Evolutionary conservation across 2,113 vertebrate species (phyloP), one percentile per base, ranked within the genome.

Genomic region (Phalacrocorax pelagicus): DNA sequence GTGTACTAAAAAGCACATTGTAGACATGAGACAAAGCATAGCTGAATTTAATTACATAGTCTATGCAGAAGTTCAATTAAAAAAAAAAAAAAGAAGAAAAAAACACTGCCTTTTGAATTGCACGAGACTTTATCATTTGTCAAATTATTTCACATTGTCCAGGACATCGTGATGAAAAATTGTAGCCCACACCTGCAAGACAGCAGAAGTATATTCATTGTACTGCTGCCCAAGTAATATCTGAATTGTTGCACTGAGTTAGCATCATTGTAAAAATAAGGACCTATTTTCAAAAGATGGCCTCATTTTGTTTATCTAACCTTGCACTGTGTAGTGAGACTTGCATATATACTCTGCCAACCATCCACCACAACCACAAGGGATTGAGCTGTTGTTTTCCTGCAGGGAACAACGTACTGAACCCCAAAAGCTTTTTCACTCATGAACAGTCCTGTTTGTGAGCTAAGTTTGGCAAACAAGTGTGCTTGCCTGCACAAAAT

Each of bases 121-220:
- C 71, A 70, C 0, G 12, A 85, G 54, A n/a, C 34, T 86, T 92
- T 36, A 77, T 73, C 44, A 73, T 92, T 88, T 94, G 63, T 87
- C 86, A 94, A 81, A 92, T 69, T 86, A 92, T 36, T 91, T 51
- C 46, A 86, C 42, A 51, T 32, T 90, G 44, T 61, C 77, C 34
- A 79, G 55, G 73, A 94, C 66, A 88, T 42, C 10, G 9, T 26
- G 70, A 91, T 62, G 70, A 95, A 95, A 97, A 91, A 85, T 51
- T 58, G 51, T 55, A 73, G 70, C 42, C 42, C 34, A 23, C 54
- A 79, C 66, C 58, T 82, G 74, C n/a, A 80, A 88, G 66, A 92
- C 36, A 92, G 73, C 36, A 79, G 36, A 95, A 79, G 10, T 62
- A 29, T 58, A 80, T 73, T 81, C n/a, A 32, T 3, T 69, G 51